phyloP scores from a whole-genome alignment of 2,113 vertebrate species.

The Salvelinus alpinus region DNA sequence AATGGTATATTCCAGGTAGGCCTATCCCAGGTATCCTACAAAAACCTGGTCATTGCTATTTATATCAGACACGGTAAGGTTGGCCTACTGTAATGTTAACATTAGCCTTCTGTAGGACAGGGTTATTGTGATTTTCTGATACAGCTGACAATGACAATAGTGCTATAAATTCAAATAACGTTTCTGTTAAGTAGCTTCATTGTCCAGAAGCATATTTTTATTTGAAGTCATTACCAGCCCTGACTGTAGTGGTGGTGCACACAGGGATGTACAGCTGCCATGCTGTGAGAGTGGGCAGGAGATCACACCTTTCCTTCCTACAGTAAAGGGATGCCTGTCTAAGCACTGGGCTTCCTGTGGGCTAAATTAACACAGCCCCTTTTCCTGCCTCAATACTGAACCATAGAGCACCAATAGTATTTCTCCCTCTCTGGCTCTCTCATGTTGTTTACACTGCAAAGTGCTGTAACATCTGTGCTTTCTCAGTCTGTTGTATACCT shows the following conservation, averaged over 20 bases:
- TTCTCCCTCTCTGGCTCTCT: constrained; percentile 15
- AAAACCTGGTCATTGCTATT: too few relatives aligned
- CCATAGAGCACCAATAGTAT: constrained; percentile 28
- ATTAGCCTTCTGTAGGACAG: too few relatives aligned
- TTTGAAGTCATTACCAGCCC: neutral
- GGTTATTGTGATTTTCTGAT: too few relatives aligned
- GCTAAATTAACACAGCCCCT: constrained; percentile 55
- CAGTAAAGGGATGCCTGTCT: constrained; percentile 65
- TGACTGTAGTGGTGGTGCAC: constrained; percentile 15
- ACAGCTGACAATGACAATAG: too few relatives aligned
- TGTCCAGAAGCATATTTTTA: neutral
- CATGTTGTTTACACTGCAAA: neutral
- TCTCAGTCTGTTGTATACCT: too few relatives aligned
- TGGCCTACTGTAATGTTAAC: too few relatives aligned
- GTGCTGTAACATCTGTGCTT: too few relatives aligned
- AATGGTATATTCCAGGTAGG: too few relatives aligned
- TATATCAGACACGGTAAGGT: too few relatives aligned
- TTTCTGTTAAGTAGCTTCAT: constrained; percentile 31
- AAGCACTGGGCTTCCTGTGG: constrained; percentile 64
- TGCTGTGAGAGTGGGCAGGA: constrained; percentile 35
- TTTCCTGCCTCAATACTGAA: constrained; percentile 50
- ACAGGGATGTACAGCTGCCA: constrained; percentile 50
- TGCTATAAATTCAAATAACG: constrained; percentile 23
- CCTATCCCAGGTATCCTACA: too few relatives aligned
- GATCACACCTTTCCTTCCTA: constrained; percentile 69